Evolutionary conservation across 2,113 vertebrate genomes (phyloP).

Genomic region (Dromiciops gliroides): DNA sequence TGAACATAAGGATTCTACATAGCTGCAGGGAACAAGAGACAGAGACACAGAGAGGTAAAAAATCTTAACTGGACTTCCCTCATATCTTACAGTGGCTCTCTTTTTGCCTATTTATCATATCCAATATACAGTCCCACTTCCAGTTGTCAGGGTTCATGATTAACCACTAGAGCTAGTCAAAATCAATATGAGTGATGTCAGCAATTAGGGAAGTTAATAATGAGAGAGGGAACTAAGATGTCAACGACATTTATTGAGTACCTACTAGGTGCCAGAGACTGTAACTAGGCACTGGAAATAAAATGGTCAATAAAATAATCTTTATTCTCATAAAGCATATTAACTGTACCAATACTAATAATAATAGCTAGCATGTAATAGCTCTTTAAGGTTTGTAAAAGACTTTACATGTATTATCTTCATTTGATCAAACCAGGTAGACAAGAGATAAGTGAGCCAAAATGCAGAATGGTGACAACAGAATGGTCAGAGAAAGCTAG

Average conservation of each 20-base stretch:
- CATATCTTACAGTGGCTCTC: background rate
- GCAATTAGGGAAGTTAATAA: background rate
- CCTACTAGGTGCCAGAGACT: background rate
- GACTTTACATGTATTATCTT: background rate
- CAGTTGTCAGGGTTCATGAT: background rate
- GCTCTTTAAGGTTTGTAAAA: background rate
- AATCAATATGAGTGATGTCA: background rate
- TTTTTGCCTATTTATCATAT: background rate
- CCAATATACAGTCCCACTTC: slow-evolving; percentile 4
- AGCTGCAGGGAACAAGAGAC: slow-evolving; percentile 17
- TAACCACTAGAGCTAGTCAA: background rate
- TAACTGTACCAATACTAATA: background rate
- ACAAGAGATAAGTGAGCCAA: background rate
- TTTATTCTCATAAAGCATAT: background rate
- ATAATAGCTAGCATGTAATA: background rate
- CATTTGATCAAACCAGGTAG: background rate
- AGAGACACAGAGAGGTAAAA: slow-evolving; percentile 15
- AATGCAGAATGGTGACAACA: background rate
- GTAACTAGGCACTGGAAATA: background rate
- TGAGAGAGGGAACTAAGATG: background rate
- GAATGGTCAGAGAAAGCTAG: background rate
- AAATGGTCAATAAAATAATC: background rate
- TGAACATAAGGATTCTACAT: slow-evolving; percentile 34
- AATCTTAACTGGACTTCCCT: background rate
- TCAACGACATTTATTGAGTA: background rate